Evolutionary conservation across 2,888 invertebrate genomes (phyloP), one percentile per base, ranked within the genome.

Genomic region (Ophion slaviceki): DNA sequence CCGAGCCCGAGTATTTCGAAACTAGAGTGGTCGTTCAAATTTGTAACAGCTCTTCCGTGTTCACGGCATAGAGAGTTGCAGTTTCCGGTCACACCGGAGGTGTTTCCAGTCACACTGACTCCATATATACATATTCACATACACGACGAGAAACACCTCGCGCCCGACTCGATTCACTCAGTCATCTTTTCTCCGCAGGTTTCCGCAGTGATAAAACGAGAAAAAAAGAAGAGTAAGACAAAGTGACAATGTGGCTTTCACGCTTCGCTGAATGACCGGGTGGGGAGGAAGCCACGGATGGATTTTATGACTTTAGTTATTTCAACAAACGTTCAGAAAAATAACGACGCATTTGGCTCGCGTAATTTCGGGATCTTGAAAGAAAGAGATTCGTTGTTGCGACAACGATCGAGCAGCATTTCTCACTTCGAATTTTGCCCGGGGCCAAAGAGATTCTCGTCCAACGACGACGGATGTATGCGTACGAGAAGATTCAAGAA

Each of bases 241-340:
- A 47, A 78, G 78, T 79, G 83, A 83, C 74, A 79, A 83, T 74
- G 74, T 62, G 74, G 40, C 59, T 47, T 79, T 83, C 74, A 59
- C 74, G 74, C 74, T 79, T 78, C 64, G 79, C 74, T 83, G 79
- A 62, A 28, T 57, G 66, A 57, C 67, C 66, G 64, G 45, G 75
- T 47, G 4, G 47, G 40, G 61, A 47, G 17, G 45, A 53, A 47
- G 61, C 66, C 64, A 67, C 53, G 66, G 45, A 80, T 66, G 40
- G 57, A 24, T 77, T 62, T 82, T 71, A 80, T 53, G 66, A 67
- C 64, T 67, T 24, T 14, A 62, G 77, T 67, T 82, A 61, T 72
- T 79, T 24, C 72, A 17, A 61, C 32, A 20, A 68, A 45, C 11
- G 24, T 11, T 10, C 61, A 24, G 62, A 53, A 79, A 72, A 83